Percentiles rank a stretch among this genome's conserved stretches.
Conservation (phyloP, 2,888 invertebrate species). For the Orchesella flavescens region DNA sequence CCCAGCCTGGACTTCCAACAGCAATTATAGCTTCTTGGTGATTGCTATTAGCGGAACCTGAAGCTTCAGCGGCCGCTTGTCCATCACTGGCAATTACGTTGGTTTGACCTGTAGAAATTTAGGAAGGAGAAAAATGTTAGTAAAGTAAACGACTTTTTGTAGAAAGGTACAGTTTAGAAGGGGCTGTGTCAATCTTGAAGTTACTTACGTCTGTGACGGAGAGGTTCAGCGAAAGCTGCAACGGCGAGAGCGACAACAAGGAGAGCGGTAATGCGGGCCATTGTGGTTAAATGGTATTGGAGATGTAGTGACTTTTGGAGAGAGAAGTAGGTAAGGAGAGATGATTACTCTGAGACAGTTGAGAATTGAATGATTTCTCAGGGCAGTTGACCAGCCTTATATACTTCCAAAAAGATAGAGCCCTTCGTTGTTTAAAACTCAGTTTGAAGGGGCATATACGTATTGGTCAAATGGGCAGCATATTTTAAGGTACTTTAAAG, state of each 20-base stretch:
- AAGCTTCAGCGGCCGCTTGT: constrained; percentile 25
- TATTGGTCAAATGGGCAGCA: not conserved
- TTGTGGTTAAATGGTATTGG: constrained; percentile 15
- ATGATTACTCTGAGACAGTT: constrained; percentile 24
- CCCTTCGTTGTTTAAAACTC: not conserved
- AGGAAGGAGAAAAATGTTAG: no score
- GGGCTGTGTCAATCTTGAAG: no score
- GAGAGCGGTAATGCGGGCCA: constrained; percentile 31
- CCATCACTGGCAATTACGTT: constrained; percentile 17
- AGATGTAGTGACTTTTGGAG: not conserved
- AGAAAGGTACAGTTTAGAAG: no score
- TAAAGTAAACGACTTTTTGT: no score
- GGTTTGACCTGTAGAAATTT: constrained; percentile 11
- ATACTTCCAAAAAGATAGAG: constrained; percentile 17
- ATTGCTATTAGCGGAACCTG: constrained; percentile 22
- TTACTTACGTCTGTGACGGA: constrained; percentile 54
- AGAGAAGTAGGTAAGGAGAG: not conserved
- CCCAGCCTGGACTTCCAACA: constrained; percentile 2
- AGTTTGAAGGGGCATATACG: not conserved
- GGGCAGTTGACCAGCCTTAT: constrained; percentile 18
- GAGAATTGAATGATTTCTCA: not conserved
- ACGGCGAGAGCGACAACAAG: constrained; percentile 38
- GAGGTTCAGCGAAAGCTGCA: constrained; percentile 43
- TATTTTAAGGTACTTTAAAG: not conserved
- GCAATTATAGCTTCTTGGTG: constrained; percentile 36